Evolutionary conservation across 2,113 vertebrate species (phyloP), one percentile per base, ranked within the genome.

Genomic region (Platysternon megacephalum): DNA sequence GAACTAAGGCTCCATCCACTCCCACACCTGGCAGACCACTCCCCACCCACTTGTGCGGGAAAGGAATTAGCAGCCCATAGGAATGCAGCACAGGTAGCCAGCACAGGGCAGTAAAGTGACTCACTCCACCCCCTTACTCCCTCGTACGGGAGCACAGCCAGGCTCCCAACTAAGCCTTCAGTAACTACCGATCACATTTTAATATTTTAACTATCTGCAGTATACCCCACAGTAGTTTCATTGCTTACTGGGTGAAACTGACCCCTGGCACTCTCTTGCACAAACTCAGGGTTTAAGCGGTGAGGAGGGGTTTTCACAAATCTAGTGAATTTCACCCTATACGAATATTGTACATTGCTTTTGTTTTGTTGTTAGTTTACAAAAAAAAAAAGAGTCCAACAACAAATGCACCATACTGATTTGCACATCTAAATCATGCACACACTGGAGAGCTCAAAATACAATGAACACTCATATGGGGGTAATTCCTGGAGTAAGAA

Each of bases 61-160:
- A 91, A 58, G 11, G 1, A 12, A 42, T 2, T 85, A 55, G 44
- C 61, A 91, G 49, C n/a, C 52, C 29, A 16, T 3, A 26, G 21
- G 1, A 29, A 85, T 28, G 42, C 76, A 89, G 65, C 8, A 51
- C 11, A 42, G 7, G 16, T 2, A 3, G 51, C 68, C 22, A 42
- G 22, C 39, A 22, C 1, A 11, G 39, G 11, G 26, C 11, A 78
- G 6, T n/a, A 11, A 44, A 55, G 28, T 5, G 58, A 39, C 44
- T 78, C 52, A 91, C 11, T 39, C 2, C 0, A 0, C 53, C 48
- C 26, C 72, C 46, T 24, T 39, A 29, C 32, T 22, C 56, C n/a
- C 11, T 29, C 22, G 12, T 22, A 12, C 29, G 32, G 13, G 46
- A 72, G 83, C 28, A 1, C 0, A 42, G 72, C 72, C 0, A 91